These are phyloP conservation scores for Rousettus madagascariensis DNA, from an alignment of 2,797 vertebrate genomes.

Conservation along the genomic window DNA sequence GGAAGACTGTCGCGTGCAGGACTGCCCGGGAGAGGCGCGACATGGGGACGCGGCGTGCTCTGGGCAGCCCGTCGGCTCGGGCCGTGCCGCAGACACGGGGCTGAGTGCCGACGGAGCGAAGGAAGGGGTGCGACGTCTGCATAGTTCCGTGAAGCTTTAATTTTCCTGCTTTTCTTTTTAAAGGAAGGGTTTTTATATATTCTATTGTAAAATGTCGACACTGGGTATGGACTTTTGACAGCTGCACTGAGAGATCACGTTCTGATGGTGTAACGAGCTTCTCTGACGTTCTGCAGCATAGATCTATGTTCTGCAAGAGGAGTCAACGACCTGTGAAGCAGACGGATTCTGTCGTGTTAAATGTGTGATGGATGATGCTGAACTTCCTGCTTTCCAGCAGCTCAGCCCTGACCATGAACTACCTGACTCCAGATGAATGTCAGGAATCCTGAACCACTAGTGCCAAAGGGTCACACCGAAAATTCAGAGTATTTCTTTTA, in stretches of 20 bases:
- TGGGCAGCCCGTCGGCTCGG: background rate
- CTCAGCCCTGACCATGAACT: slow-evolving; percentile 57
- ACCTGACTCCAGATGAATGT: slow-evolving; percentile 68
- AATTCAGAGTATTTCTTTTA: slow-evolving; percentile 37
- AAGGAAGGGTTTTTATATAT: slow-evolving; percentile 45
- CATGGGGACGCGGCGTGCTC: background rate
- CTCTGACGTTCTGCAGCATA: background rate
- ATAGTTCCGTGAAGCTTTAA: slow-evolving; percentile 57
- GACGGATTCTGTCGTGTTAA: slow-evolving; percentile 39
- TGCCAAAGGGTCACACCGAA: slow-evolving; percentile 73
- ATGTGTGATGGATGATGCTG: slow-evolving; percentile 47
- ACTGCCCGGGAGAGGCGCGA: background rate
- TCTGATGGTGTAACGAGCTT: slow-evolving; percentile 23
- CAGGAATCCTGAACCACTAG: slow-evolving; percentile 60
- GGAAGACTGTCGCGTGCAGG: fast-evolving
- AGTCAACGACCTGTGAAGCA: background rate
- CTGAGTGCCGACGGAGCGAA: slow-evolving; percentile 68
- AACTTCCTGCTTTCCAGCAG: slow-evolving; percentile 56
- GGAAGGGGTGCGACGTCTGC: slow-evolving; percentile 70
- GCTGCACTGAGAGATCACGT: slow-evolving; percentile 45
- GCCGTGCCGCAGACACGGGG: background rate
- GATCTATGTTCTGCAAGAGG: slow-evolving; percentile 19
- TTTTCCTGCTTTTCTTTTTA: slow-evolving; percentile 71
- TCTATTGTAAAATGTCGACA: background rate
- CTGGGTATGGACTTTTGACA: background rate